Evolutionary conservation across 2,888 invertebrate species (phyloP).

Genomic region (Dendrolimus pini): DNA sequence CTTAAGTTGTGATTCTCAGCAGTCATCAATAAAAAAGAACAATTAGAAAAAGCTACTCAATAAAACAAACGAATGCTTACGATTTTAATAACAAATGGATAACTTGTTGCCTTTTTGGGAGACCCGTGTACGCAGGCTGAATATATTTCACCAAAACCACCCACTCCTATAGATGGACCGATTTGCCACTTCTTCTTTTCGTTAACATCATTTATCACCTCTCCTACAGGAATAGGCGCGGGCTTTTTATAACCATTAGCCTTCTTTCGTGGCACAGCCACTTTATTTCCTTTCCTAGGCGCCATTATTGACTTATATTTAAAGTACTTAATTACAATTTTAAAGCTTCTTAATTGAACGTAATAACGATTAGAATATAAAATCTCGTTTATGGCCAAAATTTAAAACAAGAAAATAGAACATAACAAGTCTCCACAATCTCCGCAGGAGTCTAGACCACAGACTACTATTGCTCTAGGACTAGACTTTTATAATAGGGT

Average conservation of each 20-base stretch:
- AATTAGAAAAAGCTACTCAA: too few relatives aligned
- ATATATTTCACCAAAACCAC: conserved; percentile 97
- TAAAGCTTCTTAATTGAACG: too few relatives aligned
- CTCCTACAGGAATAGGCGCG: conserved; percentile 84
- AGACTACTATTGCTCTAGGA: too few relatives aligned
- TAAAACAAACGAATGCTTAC: conserved; percentile 69
- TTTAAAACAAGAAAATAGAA: too few relatives aligned
- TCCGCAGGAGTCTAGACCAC: too few relatives aligned
- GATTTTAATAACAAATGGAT: conserved; percentile 86
- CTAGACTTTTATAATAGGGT: too few relatives aligned
- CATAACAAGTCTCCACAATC: too few relatives aligned
- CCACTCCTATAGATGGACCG: conserved; percentile 91
- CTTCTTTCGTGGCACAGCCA: conserved; percentile 55
- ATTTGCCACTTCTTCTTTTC: conserved; percentile 89
- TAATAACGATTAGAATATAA: too few relatives aligned
- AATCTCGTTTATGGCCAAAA: too few relatives aligned
- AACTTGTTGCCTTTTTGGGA: conserved; percentile 66
- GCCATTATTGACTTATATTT: conserved; percentile 28
- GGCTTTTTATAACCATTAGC: conserved; percentile 77
- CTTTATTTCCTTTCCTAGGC: conserved; percentile 46
- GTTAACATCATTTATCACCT: conserved; percentile 83
- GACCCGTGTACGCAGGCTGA: conserved; percentile 81
- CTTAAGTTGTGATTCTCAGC: too few relatives aligned
- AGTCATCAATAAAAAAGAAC: too few relatives aligned
- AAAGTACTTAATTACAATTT: too few relatives aligned